These are phyloP conservation scores for Atlantisia rogersi DNA, from an alignment of 2,113 vertebrate genomes.

Conservation along the genomic window DNA sequence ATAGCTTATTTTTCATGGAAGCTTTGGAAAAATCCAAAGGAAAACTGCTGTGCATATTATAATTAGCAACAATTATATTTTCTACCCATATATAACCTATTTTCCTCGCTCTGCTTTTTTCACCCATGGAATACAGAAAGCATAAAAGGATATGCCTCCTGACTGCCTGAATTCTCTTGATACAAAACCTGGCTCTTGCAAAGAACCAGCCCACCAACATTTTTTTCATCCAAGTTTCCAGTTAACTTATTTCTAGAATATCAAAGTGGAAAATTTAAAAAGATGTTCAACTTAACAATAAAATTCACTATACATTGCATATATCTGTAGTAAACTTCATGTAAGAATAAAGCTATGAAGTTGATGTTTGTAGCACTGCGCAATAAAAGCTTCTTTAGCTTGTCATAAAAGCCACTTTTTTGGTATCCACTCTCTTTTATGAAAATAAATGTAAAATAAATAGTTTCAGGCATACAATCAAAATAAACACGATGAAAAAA, in stretches of 20 bases:
- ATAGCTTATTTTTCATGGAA: neutral
- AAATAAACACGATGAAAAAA: neutral
- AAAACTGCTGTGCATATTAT: neutral
- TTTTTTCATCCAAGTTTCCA: neutral
- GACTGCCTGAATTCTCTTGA: neutral
- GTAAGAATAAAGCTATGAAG: neutral
- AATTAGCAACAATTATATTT: neutral
- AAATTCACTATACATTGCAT: neutral
- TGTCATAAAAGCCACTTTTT: neutral
- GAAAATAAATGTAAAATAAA: neutral
- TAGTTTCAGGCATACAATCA: neutral
- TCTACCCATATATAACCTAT: neutral
- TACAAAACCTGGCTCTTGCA: neutral
- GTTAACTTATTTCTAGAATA: neutral
- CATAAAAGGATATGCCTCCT: neutral
- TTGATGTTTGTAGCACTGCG: neutral
- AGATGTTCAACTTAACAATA: neutral
- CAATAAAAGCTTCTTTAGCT: neutral
- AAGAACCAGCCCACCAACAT: neutral
- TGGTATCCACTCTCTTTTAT: neutral
- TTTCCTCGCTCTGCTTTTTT: neutral
- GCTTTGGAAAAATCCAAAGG: neutral
- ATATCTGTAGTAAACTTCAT: neutral
- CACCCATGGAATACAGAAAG: neutral
- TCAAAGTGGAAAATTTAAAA: neutral